phyloP scores from a whole-genome alignment of 2,888 invertebrate species.

The Hydroisotoma schaefferi region DNA sequence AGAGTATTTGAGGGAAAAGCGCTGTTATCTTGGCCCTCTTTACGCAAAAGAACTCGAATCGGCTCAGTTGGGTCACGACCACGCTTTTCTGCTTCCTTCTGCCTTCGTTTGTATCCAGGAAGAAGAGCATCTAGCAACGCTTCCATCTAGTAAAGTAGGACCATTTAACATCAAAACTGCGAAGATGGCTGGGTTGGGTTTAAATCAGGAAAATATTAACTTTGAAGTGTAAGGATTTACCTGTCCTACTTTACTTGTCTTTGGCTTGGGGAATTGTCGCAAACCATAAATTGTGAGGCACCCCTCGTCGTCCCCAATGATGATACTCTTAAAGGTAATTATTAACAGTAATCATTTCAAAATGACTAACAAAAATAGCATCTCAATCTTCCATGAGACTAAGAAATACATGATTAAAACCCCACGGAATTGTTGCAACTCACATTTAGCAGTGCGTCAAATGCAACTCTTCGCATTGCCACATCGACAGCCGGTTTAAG shows the following conservation, averaged over 20 bases:
- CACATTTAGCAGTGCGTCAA: constrained; percentile 39
- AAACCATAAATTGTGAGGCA: constrained; percentile 40
- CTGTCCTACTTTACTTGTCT: constrained; percentile 29
- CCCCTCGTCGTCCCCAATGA: constrained; percentile 46
- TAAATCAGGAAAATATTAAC: background rate
- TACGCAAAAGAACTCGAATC: no score
- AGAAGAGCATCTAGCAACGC: constrained; percentile 41
- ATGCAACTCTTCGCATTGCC: constrained; percentile 38
- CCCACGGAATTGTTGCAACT: background rate
- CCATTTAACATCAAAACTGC: background rate
- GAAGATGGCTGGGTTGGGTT: background rate
- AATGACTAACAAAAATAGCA: background rate
- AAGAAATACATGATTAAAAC: no score
- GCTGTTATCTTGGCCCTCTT: no score
- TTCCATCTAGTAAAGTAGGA: constrained; percentile 26
- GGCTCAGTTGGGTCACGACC: no score
- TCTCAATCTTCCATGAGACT: background rate
- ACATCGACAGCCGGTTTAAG: constrained; percentile 36
- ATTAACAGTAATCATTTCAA: constrained; percentile 3
- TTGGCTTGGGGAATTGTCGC: constrained; percentile 42
- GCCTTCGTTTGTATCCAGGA: constrained; percentile 42
- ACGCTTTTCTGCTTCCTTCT: constrained; percentile 17
- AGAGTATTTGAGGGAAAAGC: no score
- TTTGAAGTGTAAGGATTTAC: constrained; percentile 18
- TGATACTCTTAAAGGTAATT: constrained; percentile 31